Percentiles rank a stretch among this genome's conserved stretches.
phyloP scores from a whole-genome alignment of 2,888 invertebrate species.

The Harpalus rufipes region DNA sequence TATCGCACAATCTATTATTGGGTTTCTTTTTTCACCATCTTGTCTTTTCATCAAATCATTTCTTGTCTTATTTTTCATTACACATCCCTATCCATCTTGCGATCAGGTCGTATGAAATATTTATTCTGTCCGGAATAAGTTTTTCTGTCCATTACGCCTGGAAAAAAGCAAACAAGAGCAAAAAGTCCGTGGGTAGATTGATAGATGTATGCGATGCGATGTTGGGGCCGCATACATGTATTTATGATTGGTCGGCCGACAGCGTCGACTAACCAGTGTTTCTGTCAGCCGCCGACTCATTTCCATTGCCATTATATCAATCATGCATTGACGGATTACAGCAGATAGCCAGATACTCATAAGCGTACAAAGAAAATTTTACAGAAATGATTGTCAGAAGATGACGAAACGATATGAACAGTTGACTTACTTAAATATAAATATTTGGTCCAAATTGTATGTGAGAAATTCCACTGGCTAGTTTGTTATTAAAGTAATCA shows the following conservation, averaged over 20 bases:
- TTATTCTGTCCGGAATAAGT: slow-evolving; percentile 56
- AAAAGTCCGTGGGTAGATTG: slow-evolving; percentile 16
- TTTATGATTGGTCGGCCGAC: slow-evolving; percentile 44
- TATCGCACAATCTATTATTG: too few species aligned
- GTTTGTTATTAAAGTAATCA: too few species aligned
- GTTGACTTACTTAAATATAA: too few species aligned
- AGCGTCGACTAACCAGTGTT: slow-evolving; percentile 57
- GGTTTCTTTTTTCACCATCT: background rate
- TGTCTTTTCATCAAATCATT: background rate
- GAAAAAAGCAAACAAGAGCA: slow-evolving; percentile 52
- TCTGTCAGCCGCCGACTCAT: slow-evolving; percentile 67
- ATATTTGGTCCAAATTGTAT: too few species aligned
- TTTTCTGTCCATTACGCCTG: slow-evolving; percentile 55
- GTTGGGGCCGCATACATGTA: slow-evolving; percentile 47
- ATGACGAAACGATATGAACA: too few species aligned
- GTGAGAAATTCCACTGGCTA: too few species aligned
- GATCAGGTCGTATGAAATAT: slow-evolving; percentile 51
- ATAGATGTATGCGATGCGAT: slow-evolving; percentile 11
- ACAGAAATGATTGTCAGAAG: too few species aligned
- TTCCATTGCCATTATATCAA: slow-evolving; percentile 69
- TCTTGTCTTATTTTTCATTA: background rate
- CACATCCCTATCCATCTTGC: slow-evolving; percentile 1
- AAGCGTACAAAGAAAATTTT: too few species aligned
- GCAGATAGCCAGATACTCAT: background rate
- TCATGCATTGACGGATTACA: slow-evolving; percentile 67